Percentiles rank a stretch among this genome's conserved stretches.
Conservation (phyloP, 2,888 invertebrate genomes). For the Minunthozetes semirufus region DNA sequence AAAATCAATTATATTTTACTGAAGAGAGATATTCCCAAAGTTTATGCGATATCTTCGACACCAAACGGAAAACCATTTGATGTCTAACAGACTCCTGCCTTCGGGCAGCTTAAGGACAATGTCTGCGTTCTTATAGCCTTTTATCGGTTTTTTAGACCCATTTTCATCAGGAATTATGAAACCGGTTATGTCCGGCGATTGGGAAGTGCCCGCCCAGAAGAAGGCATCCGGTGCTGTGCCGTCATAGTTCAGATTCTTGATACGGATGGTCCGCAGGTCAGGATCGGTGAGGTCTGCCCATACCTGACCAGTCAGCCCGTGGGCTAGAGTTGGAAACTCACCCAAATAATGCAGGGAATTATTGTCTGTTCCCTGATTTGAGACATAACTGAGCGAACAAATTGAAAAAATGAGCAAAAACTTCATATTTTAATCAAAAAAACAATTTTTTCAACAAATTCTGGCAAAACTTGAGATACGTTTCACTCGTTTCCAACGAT, state of each 20-base stretch:
- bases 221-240: constrained; percentile 47
- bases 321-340: constrained; percentile 41
- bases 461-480: no score
- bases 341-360: constrained; percentile 38
- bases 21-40: constrained; percentile 66
- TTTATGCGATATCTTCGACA: constrained; percentile 83
- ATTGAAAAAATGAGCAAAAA: background rate
- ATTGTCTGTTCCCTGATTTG: background rate
- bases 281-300: constrained; percentile 59
- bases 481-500: no score
- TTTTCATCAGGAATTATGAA: constrained; percentile 44
- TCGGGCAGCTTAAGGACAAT: constrained; percentile 73
- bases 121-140: constrained; percentile 53
- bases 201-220: constrained; percentile 42
- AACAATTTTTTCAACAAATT: no score
- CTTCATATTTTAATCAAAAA: constrained; percentile 7
- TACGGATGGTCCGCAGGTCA: constrained; percentile 73
- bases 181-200: constrained; percentile 41
- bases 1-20: background rate
- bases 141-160: constrained; percentile 40
- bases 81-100: constrained; percentile 74
- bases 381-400: background rate
- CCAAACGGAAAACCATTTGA: constrained; percentile 88
- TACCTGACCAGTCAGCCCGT: constrained; percentile 59
- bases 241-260: constrained; percentile 81